Percentiles rank a stretch among this genome's conserved stretches.
These are phyloP conservation scores for Platyrinchus mystaceus DNA, from an alignment of 2,797 vertebrate genomes.

Conservation along the genomic window DNA sequence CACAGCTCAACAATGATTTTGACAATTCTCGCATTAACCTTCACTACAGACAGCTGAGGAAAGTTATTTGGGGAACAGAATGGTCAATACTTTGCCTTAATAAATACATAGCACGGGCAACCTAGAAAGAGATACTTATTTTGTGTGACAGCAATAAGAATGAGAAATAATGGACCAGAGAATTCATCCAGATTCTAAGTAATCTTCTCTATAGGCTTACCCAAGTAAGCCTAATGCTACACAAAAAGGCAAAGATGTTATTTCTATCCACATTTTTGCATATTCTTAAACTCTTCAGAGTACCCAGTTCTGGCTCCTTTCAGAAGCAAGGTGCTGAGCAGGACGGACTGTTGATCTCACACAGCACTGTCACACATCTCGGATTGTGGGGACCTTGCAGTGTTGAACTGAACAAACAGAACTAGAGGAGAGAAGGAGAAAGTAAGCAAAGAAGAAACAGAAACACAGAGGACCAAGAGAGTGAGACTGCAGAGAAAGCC, in stretches of 20 bases:
- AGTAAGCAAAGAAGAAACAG: neutral
- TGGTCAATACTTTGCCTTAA: conserved; percentile 11
- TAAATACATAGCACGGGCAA: conserved; percentile 1
- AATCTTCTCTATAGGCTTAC: neutral
- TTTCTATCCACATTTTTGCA: neutral
- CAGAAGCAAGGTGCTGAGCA: neutral
- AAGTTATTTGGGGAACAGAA: neutral
- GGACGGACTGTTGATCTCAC: neutral
- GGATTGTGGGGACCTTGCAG: neutral
- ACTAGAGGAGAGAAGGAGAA: neutral
- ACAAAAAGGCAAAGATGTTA: neutral
- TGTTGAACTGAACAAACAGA: neutral
- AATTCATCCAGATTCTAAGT: neutral
- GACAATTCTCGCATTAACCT: conserved; percentile 15
- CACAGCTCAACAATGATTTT: neutral
- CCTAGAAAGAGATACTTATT: neutral
- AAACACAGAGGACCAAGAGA: neutral
- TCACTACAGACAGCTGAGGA: neutral
- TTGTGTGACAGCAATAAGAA: conserved; percentile 12
- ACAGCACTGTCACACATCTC: neutral
- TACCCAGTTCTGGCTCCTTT: neutral
- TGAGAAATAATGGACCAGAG: neutral
- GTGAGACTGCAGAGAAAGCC: neutral
- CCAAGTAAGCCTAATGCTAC: neutral
- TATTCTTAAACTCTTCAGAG: neutral